Conservation (phyloP, 2,113 vertebrate species). For the Pseudorasbora parva region DNA sequence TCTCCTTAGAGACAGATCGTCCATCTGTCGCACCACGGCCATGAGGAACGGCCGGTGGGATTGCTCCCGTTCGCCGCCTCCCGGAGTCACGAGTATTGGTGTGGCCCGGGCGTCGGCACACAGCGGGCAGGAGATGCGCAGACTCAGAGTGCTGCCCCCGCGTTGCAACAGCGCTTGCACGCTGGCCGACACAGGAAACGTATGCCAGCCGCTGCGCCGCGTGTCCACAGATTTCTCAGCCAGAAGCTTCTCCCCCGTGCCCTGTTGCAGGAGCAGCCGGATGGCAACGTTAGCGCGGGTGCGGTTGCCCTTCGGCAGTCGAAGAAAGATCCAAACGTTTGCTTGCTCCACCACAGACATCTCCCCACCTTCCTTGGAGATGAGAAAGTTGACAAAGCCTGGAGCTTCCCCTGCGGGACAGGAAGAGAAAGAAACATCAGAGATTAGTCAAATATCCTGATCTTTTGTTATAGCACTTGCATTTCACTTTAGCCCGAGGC, state of each 20-base stretch:
- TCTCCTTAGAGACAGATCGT: constrained; percentile 80
- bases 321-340: constrained; percentile 94
- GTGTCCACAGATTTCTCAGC: constrained; percentile 91
- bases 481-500: constrained; percentile 9
- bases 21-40: constrained; percentile 87
- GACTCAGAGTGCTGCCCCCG: constrained; percentile 78
- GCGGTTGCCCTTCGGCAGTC: constrained; percentile 89
- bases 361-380: constrained; percentile 90
- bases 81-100: constrained; percentile 74
- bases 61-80: constrained; percentile 83
- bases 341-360: constrained; percentile 90
- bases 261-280: constrained; percentile 83
- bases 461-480: constrained; percentile 17
- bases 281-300: constrained; percentile 90
- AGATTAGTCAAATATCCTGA: constrained; percentile 38
- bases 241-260: constrained; percentile 78
- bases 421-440: constrained; percentile 60
- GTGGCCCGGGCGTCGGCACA: constrained; percentile 87
- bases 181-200: constrained; percentile 85
- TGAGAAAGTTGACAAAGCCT: constrained; percentile 85
- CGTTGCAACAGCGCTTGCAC: constrained; percentile 84
- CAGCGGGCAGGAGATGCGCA: constrained; percentile 86
- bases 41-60: constrained; percentile 95
- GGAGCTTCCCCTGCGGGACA: constrained; percentile 77
- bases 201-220: constrained; percentile 94